Base-by-base conservation (phyloP, 2,888 invertebrate genomes). In the Orthosia gracilis region DNA sequence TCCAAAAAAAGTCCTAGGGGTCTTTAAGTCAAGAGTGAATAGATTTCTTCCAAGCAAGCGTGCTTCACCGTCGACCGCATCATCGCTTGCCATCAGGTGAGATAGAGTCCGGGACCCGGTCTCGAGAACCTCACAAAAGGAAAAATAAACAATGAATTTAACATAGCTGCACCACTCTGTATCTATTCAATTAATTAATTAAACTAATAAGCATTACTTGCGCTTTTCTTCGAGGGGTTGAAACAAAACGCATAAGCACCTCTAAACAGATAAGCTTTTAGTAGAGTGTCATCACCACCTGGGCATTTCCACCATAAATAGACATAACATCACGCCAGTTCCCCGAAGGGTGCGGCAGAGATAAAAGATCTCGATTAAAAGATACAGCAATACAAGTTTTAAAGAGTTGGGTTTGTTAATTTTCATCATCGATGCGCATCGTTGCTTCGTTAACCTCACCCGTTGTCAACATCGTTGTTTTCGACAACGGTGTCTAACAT, bases 351-450 rank as follows among this genome's bases (percentile, higher is more conserved):
- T 50, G 2, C 21, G 45, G 45, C 45, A 61, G 61, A 45, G 63
- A 81, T 80, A 58, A 15, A 52, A 50, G 54, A 79, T 77, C 76
- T 11, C n/a, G 31, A 31, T 31, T 31, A 31, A 31, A 31, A 31
- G 5, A 31, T 31, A 31, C 31, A 7, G 31, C 31, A 31, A 31
- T 31, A 31, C 5, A 31, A 31, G 31, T 31, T 31, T 7, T 31
- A 31, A 31, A 31, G 31, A 31, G 31, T 4, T 31, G 4, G 31
- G 31, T 31, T 31, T 31, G 3, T 31, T 31, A 31, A 4, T 31
- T 31, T 31, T 31, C 31, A 31, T 31, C 31, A 31, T 31, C 31
- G 31, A 31, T 31, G 31, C 31, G 31, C 31, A 31, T 31, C 31
- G 31, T 31, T 31, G 31, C 31, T 31, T 31, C 31, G 31, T 31